Base-by-base conservation (phyloP, 2,113 vertebrate genomes). In the Trichechus manatus region DNA sequence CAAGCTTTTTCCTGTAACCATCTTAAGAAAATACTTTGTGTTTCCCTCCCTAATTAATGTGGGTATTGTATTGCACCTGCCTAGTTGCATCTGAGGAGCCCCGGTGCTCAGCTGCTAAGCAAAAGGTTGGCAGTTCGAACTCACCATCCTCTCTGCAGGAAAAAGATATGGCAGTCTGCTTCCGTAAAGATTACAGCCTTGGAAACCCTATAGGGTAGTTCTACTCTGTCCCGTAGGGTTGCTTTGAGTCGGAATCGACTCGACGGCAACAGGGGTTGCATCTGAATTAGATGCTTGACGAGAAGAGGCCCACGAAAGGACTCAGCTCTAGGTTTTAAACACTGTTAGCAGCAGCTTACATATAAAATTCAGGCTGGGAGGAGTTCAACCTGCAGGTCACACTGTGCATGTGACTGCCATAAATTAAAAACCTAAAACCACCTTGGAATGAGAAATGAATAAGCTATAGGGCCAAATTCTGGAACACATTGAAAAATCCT, bases 361-460 rank as follows among this genome's bases (percentile, higher is more conserved):
- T 42, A 83, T n/a, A 91, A 92, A 72, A 66, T 72, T 63, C 94
- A 87, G 82, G 50, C 75, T 2, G 20, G 53, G 63, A 56, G 74
- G 42, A 82, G 53, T 77, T 36, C 33, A 81, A n/a, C 70, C 83
- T 82, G 22, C 56, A 63, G 84, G 89, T 95, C 92, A 42, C 9
- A n/a, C 61, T 47, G 0, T 29, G n/a, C 23, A 44, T 19, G 44
- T 59, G 74, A 87, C 87, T 78, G 86, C 64, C 93, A 90, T 93
- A 78, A 96, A 94, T 92, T 96, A 70, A 97, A 96, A 89, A 93
- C 94, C 39, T 77, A 83, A 94, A 94, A 81, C 15, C 77, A 94
- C 80, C 87, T 92, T 90, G 70, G 84, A 94, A 63, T 94, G 89
- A 97, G 95, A 96, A 92, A 87, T 91, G 89, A 93, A 92, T 87